Evolutionary conservation across 30 jellyfish, hydroid and myxozoan genomes (phyloP), one percentile per base, ranked within the genome.

Genomic region (Mastigias papua): DNA sequence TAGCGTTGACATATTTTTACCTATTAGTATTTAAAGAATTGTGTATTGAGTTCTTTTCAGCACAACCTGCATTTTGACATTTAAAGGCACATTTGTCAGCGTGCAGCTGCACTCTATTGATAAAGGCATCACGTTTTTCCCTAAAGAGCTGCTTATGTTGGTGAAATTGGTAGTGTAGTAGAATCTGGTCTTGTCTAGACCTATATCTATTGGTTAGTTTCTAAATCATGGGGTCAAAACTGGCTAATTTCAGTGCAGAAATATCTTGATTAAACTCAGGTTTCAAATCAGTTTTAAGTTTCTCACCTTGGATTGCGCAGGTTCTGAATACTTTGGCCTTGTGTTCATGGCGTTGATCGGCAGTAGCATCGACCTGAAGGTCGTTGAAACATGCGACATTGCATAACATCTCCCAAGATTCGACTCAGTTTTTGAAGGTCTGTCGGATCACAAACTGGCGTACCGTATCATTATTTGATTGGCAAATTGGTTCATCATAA

Each of bases 141-240:
- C 78, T 48, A 26, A 0, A 48, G 48, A 2, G 51, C 78, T 66
- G 78, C 51, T 66, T 22, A 20, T 13, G 78, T 66, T 66, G 78
- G n/a, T 66, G 78, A 28, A 66, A 66, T 20, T 66, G 78, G 25
- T 66, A 66, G 48, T 66, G 78, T 32, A 66, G 22, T 8, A 66
- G 48, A 26, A 66, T 48, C 48, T 66, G 78, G 48, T 66, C 25
- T 66, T 66, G 78, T 5, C 22, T 26, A 2, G 58, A 48, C 48
- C 25, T 22, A 27, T 66, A 28, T 66, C 78, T 11, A 15, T 69
- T 21, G 15, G 26, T 15, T 2, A 82, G 28, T 35, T 82, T 82
- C 51, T 82, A 5, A 23, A 82, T 46, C 92, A 68, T 82, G 28
- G 34, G 87, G 46, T 66, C 74, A 69, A 82, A 82, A 32, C 37